These are phyloP conservation scores for Mycetomoellerius zeteki DNA, from an alignment of 1,140 invertebrate genomes.

Conservation along the genomic window DNA sequence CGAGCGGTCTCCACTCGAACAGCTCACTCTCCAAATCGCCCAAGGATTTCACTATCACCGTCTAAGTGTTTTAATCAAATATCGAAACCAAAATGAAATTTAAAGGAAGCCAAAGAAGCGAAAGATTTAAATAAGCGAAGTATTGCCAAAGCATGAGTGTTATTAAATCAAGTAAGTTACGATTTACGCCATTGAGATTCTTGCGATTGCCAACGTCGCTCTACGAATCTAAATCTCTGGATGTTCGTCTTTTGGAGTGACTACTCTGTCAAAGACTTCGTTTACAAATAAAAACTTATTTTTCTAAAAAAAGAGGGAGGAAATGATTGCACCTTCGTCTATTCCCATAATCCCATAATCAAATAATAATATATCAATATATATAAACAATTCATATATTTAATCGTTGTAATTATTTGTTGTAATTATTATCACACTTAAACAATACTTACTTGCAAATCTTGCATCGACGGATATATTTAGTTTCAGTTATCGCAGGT, in stretches of 20 bases:
- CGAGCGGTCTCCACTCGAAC: constrained; percentile 73
- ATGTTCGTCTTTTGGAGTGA: constrained; percentile 72
- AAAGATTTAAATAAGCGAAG: constrained; percentile 58
- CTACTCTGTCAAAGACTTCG: constrained; percentile 73
- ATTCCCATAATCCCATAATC: background rate
- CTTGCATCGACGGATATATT: background rate
- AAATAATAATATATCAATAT: no score
- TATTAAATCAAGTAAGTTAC: constrained; percentile 59
- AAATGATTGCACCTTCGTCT: background rate
- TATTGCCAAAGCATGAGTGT: constrained; percentile 71
- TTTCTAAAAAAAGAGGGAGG: constrained; percentile 76
- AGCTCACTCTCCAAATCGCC: constrained; percentile 84
- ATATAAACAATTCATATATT: background rate
- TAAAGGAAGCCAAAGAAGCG: constrained; percentile 39
- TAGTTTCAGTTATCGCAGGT: background rate
- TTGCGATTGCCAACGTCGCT: constrained; percentile 64
- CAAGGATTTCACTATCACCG: constrained; percentile 86
- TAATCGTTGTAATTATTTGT: background rate
- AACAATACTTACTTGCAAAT: constrained; percentile 32
- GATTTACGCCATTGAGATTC: constrained; percentile 68
- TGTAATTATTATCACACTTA: background rate
- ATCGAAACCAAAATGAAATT: constrained; percentile 72
- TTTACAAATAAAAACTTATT: constrained; percentile 85
- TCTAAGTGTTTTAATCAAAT: constrained; percentile 85
- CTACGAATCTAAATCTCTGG: constrained; percentile 63